Base-by-base conservation (phyloP, 2,113 vertebrate species). In the Thomomys bottae region DNA sequence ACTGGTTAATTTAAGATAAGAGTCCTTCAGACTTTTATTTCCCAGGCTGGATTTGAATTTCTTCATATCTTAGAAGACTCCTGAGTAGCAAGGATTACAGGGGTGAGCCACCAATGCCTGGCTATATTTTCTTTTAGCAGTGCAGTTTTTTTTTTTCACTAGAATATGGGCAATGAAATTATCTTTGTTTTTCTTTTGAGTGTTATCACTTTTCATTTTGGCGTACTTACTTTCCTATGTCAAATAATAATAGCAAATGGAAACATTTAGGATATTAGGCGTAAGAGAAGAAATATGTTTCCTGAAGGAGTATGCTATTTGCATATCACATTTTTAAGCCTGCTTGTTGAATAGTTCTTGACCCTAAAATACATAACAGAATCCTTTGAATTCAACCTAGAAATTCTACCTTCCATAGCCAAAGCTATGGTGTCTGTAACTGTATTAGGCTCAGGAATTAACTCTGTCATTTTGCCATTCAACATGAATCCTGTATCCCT, bases 71-170 rank as follows among this genome's bases (percentile, higher is more conserved):
- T 4, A 54, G 49, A 12, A 54, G 49, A 12, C 14, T 54, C 14
- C 49, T 54, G 49, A 54, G 14, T 54, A 54, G 49, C 14, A 17
- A 54, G 49, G 49, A 54, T 54, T 54, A 54, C 49, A 54, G 49
- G 49, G 14, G 18, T 54, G 14, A 54, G 18, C 49, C 49, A 54
- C 49, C n/a, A n/a, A n/a, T n/a, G n/a, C n/a, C n/a, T n/a, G n/a
- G n/a, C n/a, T 21, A 8, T 49, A 24, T 32, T 79, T 91, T 90
- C 32, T 6, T 42, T 28, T 73, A 80, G 28, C 49, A 84, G 24
- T 30, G 26, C 63, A 36, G 11, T 75, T 91, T 20, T 61, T n/a
- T 89, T 76, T 93, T 81, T n/a, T n/a, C n/a, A n/a, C 54, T n/a
- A 82, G 42, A 80, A 54, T 81, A 70, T 68, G 34, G 87, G 9